phyloP scores from a whole-genome alignment of 2,113 vertebrate species.

The Petrocephalus zakoni region DNA sequence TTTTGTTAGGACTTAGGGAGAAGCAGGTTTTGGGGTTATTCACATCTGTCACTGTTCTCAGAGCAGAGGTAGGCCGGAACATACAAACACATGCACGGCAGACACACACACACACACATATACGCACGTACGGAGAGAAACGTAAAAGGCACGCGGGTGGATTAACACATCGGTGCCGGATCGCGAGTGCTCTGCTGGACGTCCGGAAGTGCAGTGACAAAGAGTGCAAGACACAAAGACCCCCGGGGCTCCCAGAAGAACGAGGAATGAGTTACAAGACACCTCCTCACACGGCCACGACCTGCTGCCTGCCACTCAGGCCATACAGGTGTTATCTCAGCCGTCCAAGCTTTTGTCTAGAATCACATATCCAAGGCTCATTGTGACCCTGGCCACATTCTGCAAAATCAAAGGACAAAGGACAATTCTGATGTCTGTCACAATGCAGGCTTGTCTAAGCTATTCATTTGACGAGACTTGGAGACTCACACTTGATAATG shows the following conservation, averaged over 20 bases:
- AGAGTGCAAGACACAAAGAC: background rate
- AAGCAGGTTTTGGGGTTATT: conserved; percentile 34
- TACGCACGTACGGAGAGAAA: conserved; percentile 26
- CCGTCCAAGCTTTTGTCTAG: background rate
- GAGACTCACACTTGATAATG: background rate
- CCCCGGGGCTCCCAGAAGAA: conserved; percentile 51
- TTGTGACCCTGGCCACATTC: background rate
- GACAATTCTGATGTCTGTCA: background rate
- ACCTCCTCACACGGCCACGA: conserved; percentile 46
- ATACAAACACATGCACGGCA: background rate
- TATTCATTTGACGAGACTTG: background rate
- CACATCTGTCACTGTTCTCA: conserved; percentile 34
- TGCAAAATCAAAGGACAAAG: background rate
- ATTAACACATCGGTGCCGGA: conserved; percentile 39
- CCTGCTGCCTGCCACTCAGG: conserved; percentile 36
- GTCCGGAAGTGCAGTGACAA: conserved; percentile 46
- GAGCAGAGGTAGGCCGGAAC: conserved; percentile 35
- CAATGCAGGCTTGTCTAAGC: background rate
- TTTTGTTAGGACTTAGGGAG: conserved; percentile 46
- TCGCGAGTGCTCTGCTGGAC: conserved; percentile 53
- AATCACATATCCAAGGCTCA: background rate
- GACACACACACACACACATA: conserved; percentile 42
- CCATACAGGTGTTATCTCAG: background rate
- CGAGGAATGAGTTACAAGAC: conserved; percentile 60
- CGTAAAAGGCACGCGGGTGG: conserved; percentile 34